A percentile compares a stretch with the other conserved stretches of the same genome.
Conservation (phyloP, 2,113 vertebrate species). For the Tachysurus vachellii region DNA sequence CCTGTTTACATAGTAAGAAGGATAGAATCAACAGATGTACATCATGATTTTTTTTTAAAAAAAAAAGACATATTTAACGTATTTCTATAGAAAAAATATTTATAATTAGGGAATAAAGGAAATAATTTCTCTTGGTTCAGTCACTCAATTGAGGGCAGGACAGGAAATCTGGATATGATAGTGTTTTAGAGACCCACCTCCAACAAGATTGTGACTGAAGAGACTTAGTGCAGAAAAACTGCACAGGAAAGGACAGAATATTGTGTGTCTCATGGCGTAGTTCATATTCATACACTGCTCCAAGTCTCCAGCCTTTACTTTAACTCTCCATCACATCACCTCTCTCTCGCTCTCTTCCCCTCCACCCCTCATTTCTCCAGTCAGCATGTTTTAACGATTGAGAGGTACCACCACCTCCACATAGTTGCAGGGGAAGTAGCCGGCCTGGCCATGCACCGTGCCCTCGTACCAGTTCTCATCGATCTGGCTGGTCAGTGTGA, state of each 20-base stretch:
- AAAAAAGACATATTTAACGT: neutral
- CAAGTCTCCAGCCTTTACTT: neutral
- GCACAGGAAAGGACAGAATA: conserved; percentile 12
- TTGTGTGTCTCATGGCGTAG: neutral
- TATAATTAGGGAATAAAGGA: neutral
- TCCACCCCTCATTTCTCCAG: conserved; percentile 15
- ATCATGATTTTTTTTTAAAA: neutral
- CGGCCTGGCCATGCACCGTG: conserved; percentile 80
- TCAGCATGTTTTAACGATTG: conserved; percentile 69
- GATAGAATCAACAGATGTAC: neutral
- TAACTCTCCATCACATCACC: neutral
- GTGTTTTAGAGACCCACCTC: conserved; percentile 6
- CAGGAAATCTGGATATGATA: neutral
- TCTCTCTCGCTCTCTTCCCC: neutral
- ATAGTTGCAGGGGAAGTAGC: conserved; percentile 95
- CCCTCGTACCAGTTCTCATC: conserved; percentile 99
- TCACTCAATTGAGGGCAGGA: neutral
- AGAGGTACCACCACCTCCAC: conserved; percentile 92
- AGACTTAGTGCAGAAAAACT: neutral
- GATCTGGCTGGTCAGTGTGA: conserved; percentile 90
- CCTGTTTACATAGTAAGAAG: neutral
- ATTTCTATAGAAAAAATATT: neutral
- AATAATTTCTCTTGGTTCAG: neutral
- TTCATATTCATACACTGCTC: neutral
- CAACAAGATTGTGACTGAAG: neutral